A percentile compares a stretch with the other conserved stretches of the same genome.
phyloP scores from a whole-genome alignment of 2,113 vertebrate genomes.

The Poeciliopsis turrubarensis region DNA sequence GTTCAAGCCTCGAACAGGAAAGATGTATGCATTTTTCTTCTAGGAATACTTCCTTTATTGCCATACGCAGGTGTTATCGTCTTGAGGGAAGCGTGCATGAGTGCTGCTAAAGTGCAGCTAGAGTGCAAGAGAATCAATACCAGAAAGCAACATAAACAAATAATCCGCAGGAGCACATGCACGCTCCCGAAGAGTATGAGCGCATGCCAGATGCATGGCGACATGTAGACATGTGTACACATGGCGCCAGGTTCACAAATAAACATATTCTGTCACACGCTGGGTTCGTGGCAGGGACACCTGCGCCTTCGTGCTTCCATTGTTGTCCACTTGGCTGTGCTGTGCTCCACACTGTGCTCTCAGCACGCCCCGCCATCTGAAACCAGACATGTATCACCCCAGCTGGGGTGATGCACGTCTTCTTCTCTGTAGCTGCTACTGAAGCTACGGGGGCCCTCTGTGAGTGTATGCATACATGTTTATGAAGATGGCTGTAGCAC shows the following conservation, averaged over 20 bases:
- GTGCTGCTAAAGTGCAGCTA: constrained; percentile 61
- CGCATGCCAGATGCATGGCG: constrained; percentile 11
- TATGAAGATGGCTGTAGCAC: no score
- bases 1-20: background rate
- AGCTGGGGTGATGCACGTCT: constrained; percentile 49
- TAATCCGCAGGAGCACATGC: background rate
- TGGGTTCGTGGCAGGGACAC: constrained; percentile 53
- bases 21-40: constrained; percentile 27
- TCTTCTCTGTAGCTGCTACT: constrained; percentile 46
- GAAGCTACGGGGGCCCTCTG: constrained; percentile 15
- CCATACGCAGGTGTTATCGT: constrained; percentile 65
- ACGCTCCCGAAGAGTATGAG: background rate
- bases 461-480: no score
- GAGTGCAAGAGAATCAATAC: constrained; percentile 70
- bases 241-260: constrained; percentile 20
- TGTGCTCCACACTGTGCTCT: constrained; percentile 78
- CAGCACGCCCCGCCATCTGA: constrained; percentile 70
- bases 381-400: constrained; percentile 69
- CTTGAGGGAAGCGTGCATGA: constrained; percentile 62
- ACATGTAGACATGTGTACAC: constrained; percentile 16
- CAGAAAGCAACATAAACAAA: constrained; percentile 40
- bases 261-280: constrained; percentile 35
- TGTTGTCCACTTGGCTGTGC: constrained; percentile 80
- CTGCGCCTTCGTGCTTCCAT: constrained; percentile 71
- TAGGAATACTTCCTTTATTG: constrained; percentile 48